phyloP scores from a whole-genome alignment of 2,888 invertebrate genomes.

The Drosophila paramelanica region DNA sequence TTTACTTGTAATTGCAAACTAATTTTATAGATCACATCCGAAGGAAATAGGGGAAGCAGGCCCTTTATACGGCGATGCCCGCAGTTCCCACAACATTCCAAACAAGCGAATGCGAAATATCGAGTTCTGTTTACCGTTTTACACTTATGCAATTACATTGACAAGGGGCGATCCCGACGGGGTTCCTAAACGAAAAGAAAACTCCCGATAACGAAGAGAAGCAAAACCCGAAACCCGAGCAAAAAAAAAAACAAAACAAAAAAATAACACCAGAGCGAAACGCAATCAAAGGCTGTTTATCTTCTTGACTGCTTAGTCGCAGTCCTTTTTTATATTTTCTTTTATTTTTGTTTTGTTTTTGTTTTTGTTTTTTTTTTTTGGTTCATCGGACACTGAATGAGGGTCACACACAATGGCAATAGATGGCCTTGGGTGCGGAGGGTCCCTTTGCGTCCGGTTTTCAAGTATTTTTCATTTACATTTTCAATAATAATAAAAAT shows the following conservation, averaged over 20 bases:
- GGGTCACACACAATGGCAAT: conserved; percentile 45
- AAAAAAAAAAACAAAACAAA: background rate
- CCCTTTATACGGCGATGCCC: background rate
- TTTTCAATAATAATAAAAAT: conserved; percentile 58
- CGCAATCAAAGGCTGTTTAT: conserved; percentile 77
- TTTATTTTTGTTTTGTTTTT: conserved; percentile 2
- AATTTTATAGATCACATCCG: conserved; percentile 5
- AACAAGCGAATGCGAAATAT: background rate
- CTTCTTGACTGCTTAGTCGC: conserved; percentile 54
- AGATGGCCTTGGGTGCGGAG: conserved; percentile 16
- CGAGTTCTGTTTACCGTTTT: conserved; percentile 31
- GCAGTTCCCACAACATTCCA: conserved; percentile 12
- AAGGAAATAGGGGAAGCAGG: background rate
- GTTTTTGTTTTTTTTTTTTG: conserved; percentile 16
- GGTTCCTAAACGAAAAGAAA: conserved; percentile 16
- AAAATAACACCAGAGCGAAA: conserved; percentile 21
- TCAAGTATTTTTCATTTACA: conserved; percentile 67
- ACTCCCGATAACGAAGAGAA: conserved; percentile 22
- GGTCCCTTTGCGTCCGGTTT: conserved; percentile 16
- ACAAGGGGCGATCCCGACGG: conserved; percentile 30
- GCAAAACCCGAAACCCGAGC: background rate
- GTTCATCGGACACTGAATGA: conserved; percentile 50
- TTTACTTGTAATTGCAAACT: conserved; percentile 7
- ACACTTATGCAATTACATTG: conserved; percentile 44
- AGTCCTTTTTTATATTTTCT: conserved; percentile 18